Percentiles rank a stretch among this genome's conserved stretches.
These are phyloP conservation scores for Elysia crispata DNA, from an alignment of 2,888 invertebrate species.

Conservation along the genomic window DNA sequence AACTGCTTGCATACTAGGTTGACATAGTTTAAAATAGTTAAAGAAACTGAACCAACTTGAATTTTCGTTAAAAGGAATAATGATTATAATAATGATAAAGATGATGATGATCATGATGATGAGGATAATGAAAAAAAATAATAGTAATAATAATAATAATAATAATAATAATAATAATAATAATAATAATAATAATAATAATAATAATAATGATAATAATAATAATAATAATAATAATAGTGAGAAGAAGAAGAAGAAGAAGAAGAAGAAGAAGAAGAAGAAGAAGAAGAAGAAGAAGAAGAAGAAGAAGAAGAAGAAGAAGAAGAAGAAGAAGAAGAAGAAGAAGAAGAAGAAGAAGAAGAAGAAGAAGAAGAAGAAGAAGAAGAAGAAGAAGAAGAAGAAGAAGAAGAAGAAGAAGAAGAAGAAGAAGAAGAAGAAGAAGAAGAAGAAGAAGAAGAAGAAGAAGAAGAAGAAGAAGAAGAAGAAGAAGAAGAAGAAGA, in stretches of 20 bases:
- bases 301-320: background rate
- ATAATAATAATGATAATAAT: conserved; percentile 4
- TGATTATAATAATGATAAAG: no score
- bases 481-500: no score
- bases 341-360: conserved; percentile 6
- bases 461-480: no score
- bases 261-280: background rate
- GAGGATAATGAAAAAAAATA: no score
- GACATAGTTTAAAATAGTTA: no score
- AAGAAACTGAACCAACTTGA: no score
- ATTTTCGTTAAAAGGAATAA: no score
- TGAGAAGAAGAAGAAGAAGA: background rate
- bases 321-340: background rate
- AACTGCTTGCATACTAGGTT: no score
- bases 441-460: conserved; percentile 9
- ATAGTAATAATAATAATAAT: no score
- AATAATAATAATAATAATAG: conserved; percentile 4
- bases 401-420: background rate
- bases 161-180: background rate
- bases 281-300: background rate
- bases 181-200: conserved; percentile 9
- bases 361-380: conserved; percentile 1
- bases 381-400: background rate
- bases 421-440: conserved; percentile 4
- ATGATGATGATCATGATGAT: no score